These are phyloP conservation scores for Amitus sp. DNA, from an alignment of 2,888 invertebrate genomes.

Conservation along the genomic window DNA sequence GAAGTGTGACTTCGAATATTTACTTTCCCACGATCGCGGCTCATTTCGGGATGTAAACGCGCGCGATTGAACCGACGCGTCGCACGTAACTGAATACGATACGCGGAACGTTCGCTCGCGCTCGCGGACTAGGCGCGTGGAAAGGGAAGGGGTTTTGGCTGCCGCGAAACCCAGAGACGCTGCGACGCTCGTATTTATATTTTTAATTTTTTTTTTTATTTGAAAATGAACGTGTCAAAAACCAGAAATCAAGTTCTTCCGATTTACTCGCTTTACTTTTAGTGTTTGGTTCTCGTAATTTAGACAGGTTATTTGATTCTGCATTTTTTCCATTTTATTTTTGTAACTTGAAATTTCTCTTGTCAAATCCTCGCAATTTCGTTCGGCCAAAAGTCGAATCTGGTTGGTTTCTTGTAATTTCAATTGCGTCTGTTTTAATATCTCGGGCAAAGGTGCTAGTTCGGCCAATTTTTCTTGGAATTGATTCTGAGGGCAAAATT, in stretches of 20 bases:
- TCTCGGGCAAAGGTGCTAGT: conserved; percentile 75
- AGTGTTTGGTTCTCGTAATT: conserved; percentile 50
- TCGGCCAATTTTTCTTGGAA: conserved; percentile 80
- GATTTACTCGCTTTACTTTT: too few relatives aligned
- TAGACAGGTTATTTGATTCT: conserved; percentile 56
- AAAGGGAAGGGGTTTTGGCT: too few relatives aligned
- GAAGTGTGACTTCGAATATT: background rate
- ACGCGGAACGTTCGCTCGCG: too few relatives aligned
- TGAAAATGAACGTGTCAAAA: too few relatives aligned
- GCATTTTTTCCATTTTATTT: conserved; percentile 68
- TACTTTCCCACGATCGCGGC: background rate
- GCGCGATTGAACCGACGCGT: conserved; percentile 55
- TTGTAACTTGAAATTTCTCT: conserved; percentile 73
- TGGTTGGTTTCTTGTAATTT: conserved; percentile 77
- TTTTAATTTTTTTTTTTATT: too few relatives aligned
- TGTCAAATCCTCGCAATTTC: conserved; percentile 74
- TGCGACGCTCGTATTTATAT: too few relatives aligned
- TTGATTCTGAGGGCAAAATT: conserved; percentile 66
- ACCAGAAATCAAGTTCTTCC: too few relatives aligned
- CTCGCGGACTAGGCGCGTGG: too few relatives aligned
- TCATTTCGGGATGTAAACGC: conserved; percentile 5
- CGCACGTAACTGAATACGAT: conserved; percentile 62
- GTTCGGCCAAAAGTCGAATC: conserved; percentile 73
- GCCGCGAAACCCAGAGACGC: too few relatives aligned
- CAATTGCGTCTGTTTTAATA: conserved; percentile 75